Evolutionary conservation across 2,113 vertebrate genomes (phyloP), one percentile per base, ranked within the genome.

Genomic region (Halichoeres trimaculatus): DNA sequence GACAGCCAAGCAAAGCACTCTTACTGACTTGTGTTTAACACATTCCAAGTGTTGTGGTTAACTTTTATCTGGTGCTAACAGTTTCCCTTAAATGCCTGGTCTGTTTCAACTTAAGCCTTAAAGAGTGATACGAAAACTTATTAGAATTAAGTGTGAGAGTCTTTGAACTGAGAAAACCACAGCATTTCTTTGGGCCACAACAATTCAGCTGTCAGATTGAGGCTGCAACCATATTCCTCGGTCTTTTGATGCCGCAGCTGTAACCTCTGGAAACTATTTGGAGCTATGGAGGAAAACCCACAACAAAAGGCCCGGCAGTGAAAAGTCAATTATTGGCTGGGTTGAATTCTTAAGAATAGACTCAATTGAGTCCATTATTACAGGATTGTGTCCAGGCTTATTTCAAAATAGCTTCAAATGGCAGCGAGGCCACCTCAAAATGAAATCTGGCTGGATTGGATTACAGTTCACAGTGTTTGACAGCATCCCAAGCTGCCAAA

Each of bases 381-480:
- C 10, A 10, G 54, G 40, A 84, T 65, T 79, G 53, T 80, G 76
- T 78, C 66, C 60, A 64, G 57, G 54, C 17, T 64, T 82, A 22
- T 53, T 55, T 10, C 20, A 30, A 71, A 58, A 74, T 64, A 40
- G 54, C 79, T 67, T 72, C 10, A 78, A 73, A 48, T 72, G 36
- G 65, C 74, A 70, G 55, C 66, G 48, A 80, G 45, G 41, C 47
- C 22, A 53, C 43, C 36, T 74, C 40, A 81, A 76, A 56, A 78
- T 70, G 45, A 76, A 54, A 66, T 68, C 30, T 67, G 41, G 60
- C 61, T 85, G 63, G 3, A 69, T 38, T 81, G 78, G 67, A 70
- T 83, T 78, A 76, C 35, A 69, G 51, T 81, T 82, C 19, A 84
- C 68, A 30, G 52, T 59, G 56, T 86, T 53, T 53, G 60, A 74